These are phyloP conservation scores for Noturus placidus DNA, from an alignment of 2,113 vertebrate genomes.

Conservation along the genomic window DNA sequence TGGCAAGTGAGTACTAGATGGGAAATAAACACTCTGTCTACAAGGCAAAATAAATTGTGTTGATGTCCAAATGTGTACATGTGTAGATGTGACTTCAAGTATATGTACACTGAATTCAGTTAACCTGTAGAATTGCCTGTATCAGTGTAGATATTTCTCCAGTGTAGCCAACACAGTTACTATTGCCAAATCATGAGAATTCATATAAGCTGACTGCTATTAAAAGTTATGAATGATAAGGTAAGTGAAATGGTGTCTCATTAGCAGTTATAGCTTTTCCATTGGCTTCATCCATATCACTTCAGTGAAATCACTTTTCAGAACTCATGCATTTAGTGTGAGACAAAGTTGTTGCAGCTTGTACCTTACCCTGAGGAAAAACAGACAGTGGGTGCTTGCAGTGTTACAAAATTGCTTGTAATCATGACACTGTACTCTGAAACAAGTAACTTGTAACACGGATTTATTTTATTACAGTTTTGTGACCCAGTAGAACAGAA, in stretches of 20 bases:
- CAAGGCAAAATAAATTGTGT: neutral
- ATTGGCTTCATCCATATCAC: neutral
- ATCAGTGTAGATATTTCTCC: neutral
- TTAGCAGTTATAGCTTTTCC: neutral
- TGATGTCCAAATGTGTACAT: neutral
- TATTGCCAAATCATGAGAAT: neutral
- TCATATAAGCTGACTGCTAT: neutral
- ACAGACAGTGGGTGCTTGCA: neutral
- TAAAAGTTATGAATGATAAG: neutral
- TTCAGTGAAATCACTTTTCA: neutral
- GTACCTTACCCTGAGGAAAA: neutral
- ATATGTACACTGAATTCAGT: neutral
- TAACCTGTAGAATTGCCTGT: neutral
- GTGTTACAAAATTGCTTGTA: neutral
- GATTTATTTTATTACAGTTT: neutral
- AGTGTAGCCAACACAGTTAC: neutral
- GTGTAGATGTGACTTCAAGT: neutral
- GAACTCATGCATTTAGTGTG: neutral
- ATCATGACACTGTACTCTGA: neutral
- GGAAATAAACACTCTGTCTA: neutral
- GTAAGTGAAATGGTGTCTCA: neutral
- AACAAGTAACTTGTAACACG: neutral
- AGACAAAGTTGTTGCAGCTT: neutral
- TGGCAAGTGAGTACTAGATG: conserved; percentile 82
- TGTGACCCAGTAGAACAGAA: neutral